A percentile compares a stretch with the other conserved stretches of the same genome.
Conservation (phyloP, 1,140 invertebrate genomes). For the Brachionus manjavacas region DNA sequence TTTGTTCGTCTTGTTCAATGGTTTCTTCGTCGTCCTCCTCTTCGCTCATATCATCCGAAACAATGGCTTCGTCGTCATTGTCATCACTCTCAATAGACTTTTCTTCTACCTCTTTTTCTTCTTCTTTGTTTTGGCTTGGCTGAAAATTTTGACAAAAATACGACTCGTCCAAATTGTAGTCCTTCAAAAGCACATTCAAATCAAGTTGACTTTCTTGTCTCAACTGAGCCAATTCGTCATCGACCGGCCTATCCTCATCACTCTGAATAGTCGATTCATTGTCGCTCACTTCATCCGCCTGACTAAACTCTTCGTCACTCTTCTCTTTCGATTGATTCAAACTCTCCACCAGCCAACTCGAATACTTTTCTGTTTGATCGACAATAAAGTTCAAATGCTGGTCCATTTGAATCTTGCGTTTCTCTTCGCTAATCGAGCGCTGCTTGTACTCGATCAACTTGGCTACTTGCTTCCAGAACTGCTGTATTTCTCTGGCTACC, state of each 20-base stretch:
- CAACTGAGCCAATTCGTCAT: constrained; percentile 75
- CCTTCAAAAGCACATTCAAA: constrained; percentile 69
- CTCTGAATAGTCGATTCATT: constrained; percentile 90
- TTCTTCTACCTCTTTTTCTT: constrained; percentile 53
- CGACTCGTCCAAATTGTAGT: constrained; percentile 29
- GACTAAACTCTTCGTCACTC: background rate
- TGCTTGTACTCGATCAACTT: constrained; percentile 93
- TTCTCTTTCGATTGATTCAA: constrained; percentile 45
- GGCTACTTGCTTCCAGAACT: constrained; percentile 93
- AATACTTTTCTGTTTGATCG: constrained; percentile 96
- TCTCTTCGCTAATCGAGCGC: constrained; percentile 82
- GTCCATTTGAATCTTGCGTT: constrained; percentile 88
- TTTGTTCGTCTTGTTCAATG: constrained; percentile 47
- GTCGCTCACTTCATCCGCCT: constrained; percentile 51
- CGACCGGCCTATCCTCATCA: constrained; percentile 62
- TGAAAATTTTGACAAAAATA: constrained; percentile 24
- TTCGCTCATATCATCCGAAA: constrained; percentile 44
- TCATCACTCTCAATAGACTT: constrained; percentile 44
- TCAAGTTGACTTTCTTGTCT: constrained; percentile 83
- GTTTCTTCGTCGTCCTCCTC: constrained; percentile 45
- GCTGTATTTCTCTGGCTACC: constrained; percentile 84
- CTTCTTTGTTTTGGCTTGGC: constrained; percentile 53
- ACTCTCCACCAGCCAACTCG: constrained; percentile 61
- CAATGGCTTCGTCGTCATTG: constrained; percentile 32
- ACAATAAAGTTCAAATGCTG: constrained; percentile 96